These are phyloP conservation scores for Cheilosia vernalis DNA, from an alignment of 2,888 invertebrate species.

Conservation along the genomic window DNA sequence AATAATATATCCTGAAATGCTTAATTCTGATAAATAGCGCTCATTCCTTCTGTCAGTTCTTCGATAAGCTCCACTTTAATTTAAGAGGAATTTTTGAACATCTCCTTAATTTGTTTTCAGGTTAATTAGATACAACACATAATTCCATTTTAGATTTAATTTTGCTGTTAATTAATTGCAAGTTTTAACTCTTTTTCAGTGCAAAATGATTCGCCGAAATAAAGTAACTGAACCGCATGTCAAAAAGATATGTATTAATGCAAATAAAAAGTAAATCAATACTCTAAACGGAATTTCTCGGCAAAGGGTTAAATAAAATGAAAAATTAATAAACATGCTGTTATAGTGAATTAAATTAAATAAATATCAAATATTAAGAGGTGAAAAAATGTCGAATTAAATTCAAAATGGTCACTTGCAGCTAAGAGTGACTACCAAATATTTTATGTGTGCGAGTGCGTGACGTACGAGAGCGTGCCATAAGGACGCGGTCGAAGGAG, in stretches of 20 bases:
- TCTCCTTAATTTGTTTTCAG: no score
- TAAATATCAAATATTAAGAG: constrained; percentile 14
- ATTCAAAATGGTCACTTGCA: constrained; percentile 60
- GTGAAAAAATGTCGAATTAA: constrained; percentile 64
- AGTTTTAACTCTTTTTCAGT: constrained; percentile 25
- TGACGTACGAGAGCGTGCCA: constrained; percentile 71
- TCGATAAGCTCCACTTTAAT: no score
- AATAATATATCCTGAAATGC: no score
- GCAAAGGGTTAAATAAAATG: constrained; percentile 18
- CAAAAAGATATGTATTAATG: constrained; percentile 57
- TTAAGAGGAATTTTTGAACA: no score
- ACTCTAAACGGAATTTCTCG: constrained; percentile 22
- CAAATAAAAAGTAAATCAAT: constrained; percentile 14
- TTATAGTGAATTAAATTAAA: constrained; percentile 48
- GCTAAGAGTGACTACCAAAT: constrained; percentile 54
- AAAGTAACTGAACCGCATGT: constrained; percentile 20
- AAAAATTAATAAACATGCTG: constrained; percentile 46
- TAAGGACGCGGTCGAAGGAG: constrained; percentile 61
- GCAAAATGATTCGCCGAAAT: constrained; percentile 54
- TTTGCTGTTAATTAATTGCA: not conserved
- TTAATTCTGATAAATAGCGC: no score
- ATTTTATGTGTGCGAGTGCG: constrained; percentile 70
- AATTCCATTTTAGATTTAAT: not conserved
- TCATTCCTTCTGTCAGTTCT: no score
- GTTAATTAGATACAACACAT: no score